These are phyloP conservation scores for Avahi laniger DNA, from an alignment of 2,797 vertebrate species.

Conservation along the genomic window DNA sequence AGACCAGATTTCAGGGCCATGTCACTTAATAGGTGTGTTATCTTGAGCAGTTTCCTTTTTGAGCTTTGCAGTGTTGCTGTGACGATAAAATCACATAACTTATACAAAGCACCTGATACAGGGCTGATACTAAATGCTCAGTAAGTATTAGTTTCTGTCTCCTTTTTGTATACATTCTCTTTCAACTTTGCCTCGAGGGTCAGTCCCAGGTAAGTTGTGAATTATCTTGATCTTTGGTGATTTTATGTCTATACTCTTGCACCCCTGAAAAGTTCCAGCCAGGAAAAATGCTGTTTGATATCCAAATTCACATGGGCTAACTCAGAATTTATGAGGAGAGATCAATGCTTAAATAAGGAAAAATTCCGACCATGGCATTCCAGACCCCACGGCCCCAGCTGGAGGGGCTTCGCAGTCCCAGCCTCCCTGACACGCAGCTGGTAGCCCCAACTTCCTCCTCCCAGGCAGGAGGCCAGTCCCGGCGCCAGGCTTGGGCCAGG, in stretches of 20 bases:
- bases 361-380: neutral
- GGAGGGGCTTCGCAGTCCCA: neutral
- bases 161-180: accelerated
- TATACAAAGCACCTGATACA: neutral
- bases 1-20: neutral
- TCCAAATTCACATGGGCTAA: neutral
- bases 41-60: no score
- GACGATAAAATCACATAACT: neutral
- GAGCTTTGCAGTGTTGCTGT: neutral
- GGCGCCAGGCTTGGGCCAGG: neutral
- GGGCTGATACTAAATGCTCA: no score
- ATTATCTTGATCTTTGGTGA: neutral
- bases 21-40: neutral
- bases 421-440: neutral
- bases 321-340: neutral
- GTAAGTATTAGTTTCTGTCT: neutral
- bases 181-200: neutral
- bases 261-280: neutral
- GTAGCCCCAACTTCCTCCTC: neutral
- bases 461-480: neutral
- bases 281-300: neutral
- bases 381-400: neutral
- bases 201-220: no score
- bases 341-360: neutral
- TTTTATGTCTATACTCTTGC: neutral